Conservation (phyloP, 2,797 vertebrate genomes). For the Delichon dasypus region DNA sequence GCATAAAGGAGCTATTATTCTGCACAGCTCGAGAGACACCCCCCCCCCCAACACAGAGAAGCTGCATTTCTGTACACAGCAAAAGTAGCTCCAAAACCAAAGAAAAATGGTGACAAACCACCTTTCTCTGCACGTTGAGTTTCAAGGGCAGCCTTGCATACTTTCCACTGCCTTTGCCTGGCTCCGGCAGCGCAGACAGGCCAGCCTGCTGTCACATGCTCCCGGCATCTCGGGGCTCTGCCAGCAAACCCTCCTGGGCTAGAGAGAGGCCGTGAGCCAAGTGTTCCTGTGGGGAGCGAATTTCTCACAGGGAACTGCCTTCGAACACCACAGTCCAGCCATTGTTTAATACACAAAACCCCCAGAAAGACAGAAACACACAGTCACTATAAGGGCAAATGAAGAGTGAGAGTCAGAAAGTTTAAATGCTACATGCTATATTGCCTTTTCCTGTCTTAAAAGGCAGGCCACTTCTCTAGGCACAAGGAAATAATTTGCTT, state of each 20-base stretch:
- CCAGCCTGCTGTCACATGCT: constrained; percentile 32
- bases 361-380: not conserved
- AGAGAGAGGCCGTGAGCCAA: not conserved
- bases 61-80: not conserved
- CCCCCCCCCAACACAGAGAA: not conserved
- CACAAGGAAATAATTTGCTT: not conserved
- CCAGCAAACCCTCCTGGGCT: constrained; percentile 33
- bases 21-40: not conserved
- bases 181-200: not conserved
- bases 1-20: not conserved
- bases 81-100: not conserved
- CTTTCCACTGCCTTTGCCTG: not conserved
- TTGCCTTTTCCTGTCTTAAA: not conserved
- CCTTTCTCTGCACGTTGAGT: not conserved
- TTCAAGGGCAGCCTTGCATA: not conserved
- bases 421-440: not conserved
- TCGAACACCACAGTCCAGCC: not conserved
- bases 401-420: not conserved
- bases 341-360: not conserved
- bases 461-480: not conserved
- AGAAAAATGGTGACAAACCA: not conserved
- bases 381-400: not conserved
- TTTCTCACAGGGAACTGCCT: constrained; percentile 31
- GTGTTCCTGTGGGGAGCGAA: not conserved
- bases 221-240: constrained; percentile 1